Conservation (phyloP, 1,140 invertebrate genomes). For the Ceratitis capitata region DNA sequence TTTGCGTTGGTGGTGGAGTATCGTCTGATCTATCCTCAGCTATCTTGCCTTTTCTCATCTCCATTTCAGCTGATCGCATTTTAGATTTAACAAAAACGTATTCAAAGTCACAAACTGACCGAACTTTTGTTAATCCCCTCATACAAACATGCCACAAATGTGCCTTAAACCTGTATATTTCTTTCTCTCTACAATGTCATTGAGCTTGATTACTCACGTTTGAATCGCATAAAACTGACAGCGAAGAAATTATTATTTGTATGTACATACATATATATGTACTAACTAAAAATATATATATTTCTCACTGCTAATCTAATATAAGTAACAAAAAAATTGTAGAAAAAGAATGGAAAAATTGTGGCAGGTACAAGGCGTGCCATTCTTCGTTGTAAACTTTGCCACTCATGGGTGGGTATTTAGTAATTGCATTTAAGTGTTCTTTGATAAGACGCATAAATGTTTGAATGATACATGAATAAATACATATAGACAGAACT, state of each 20-base stretch:
- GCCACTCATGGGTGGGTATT: not conserved
- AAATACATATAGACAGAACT: no score
- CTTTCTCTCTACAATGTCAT: slow-evolving; percentile 43
- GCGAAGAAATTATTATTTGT: slow-evolving; percentile 19
- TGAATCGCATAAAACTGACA: slow-evolving; percentile 8
- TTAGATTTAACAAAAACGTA: no score
- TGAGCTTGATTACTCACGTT: slow-evolving; percentile 42
- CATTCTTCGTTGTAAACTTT: not conserved
- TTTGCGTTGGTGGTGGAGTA: no score
- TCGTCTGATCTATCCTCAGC: no score
- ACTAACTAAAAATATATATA: no score
- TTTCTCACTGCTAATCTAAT: not conserved
- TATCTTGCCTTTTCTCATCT: no score
- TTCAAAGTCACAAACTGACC: no score
- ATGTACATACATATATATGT: not conserved
- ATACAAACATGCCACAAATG: not conserved
- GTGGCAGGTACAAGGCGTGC: slow-evolving; percentile 8
- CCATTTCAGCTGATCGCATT: no score
- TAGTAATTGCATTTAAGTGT: not conserved
- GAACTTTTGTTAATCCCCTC: no score
- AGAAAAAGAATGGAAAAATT: not conserved
- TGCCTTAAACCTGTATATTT: slow-evolving; percentile 43
- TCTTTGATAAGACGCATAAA: no score
- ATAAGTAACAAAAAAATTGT: not conserved
- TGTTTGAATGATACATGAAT: no score